Percentiles rank a stretch among this genome's conserved stretches.
phyloP scores from a whole-genome alignment of 2,888 invertebrate genomes.

The Chloroclystis v-ata region DNA sequence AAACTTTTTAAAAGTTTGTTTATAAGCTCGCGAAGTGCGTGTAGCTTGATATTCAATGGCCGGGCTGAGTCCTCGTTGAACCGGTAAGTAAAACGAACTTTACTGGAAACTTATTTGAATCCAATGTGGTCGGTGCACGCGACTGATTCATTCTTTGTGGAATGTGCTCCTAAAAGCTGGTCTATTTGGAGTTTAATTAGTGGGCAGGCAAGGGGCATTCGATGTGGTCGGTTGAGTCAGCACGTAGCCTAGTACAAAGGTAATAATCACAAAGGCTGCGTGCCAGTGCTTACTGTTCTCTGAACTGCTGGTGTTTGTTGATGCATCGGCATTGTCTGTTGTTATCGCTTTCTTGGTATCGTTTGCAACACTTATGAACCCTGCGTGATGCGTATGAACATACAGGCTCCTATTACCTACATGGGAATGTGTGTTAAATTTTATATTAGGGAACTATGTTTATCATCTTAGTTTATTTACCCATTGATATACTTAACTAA shows the following conservation, averaged over 20 bases:
- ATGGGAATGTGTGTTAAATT: not conserved
- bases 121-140: slow-evolving; percentile 25
- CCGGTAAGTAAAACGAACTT: slow-evolving; percentile 70
- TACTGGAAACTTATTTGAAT: slow-evolving; percentile 53
- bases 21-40: slow-evolving; percentile 50
- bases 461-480: too few relatives aligned
- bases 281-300: slow-evolving; percentile 52
- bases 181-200: slow-evolving; percentile 29
- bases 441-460: not conserved
- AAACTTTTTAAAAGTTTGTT: slow-evolving; percentile 64
- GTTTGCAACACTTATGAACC: slow-evolving; percentile 18
- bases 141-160: slow-evolving; percentile 18
- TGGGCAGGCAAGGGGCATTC: slow-evolving; percentile 12
- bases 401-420: slow-evolving; percentile 11
- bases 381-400: too few relatives aligned
- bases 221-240: slow-evolving; percentile 21
- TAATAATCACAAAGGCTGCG: slow-evolving; percentile 28
- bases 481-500: too few relatives aligned
- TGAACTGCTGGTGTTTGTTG: slow-evolving; percentile 46
- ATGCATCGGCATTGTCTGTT: slow-evolving; percentile 47
- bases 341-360: slow-evolving; percentile 42
- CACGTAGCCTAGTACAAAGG: slow-evolving; percentile 30
- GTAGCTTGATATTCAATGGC: slow-evolving; percentile 58
- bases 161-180: slow-evolving; percentile 21
- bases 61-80: slow-evolving; percentile 64